Base-by-base conservation (phyloP, 2,797 vertebrate species). In the Aythya fuligula region DNA sequence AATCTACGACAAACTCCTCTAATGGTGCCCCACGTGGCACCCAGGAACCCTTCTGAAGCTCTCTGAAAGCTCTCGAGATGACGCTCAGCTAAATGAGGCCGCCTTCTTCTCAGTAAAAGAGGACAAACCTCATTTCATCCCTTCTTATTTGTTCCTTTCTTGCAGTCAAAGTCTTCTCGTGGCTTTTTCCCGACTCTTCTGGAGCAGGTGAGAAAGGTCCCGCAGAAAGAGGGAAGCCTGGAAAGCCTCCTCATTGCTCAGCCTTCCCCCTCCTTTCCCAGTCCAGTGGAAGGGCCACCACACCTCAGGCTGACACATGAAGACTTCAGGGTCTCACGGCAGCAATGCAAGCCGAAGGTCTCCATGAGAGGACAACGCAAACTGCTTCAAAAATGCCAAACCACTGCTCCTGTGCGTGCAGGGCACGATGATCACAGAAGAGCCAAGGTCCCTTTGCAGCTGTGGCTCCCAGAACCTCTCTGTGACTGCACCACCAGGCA, bases 351-450 rank as follows among this genome's bases (percentile, higher is more conserved):
- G 64, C 47, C 21, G 82, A 67, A 60, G 71, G 34, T 20, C 53
- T n/a, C 10, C 36, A 71, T 0, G 7, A 69, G 67, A 1, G 7
- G 54, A 78, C 36, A 64, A 49, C 1, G 5, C 4, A 1, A 4
- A 7, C 4, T 0, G 15, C 70, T 66, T 17, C 87, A 39, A 53
- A 20, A 21, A 32, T 18, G 38, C 66, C 77, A 38, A 19, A 54
- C 47, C 0, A 9, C 53, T 67, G 49, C 73, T 80, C 34, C 3
- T 5, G 25, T 73, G 41, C 30, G 30, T 38, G 17, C 11, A 6
- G n/a, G 28, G 34, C 30, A 36, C 0, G n/a, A 51, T 28, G 30
- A 32, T 32, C 1, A 2, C 10, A 14, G 54, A 32, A 15, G 21
- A 4, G 4, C n/a, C 0, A 11, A 70, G 69, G 57, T 72, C 65